Evolutionary conservation across 2,888 invertebrate species (phyloP).

Genomic region (Coecobrya sp.): DNA sequence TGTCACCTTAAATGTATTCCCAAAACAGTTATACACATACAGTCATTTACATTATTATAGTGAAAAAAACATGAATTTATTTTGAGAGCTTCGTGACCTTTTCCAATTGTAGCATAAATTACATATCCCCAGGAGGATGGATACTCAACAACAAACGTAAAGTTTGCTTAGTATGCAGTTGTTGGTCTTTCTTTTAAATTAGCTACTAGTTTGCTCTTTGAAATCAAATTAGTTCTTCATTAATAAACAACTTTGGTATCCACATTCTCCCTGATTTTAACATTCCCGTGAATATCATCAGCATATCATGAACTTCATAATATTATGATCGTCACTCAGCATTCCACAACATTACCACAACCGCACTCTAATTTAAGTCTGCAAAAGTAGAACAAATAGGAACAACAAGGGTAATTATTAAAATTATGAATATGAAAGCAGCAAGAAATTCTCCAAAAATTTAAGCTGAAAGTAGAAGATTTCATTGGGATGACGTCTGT

Average conservation of each 20-base stretch:
- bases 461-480: neutral
- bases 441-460: neutral
- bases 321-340: neutral
- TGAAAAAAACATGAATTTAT: neutral
- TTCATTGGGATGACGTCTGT: neutral
- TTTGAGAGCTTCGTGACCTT: too few relatives aligned
- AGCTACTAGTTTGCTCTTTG: neutral
- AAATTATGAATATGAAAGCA: neutral
- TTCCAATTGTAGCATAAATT: neutral
- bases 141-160: neutral
- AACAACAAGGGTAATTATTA: constrained; percentile 23
- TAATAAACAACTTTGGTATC: neutral
- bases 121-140: neutral
- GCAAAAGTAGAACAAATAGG: constrained; percentile 25
- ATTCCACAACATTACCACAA: neutral
- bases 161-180: neutral
- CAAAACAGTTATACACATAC: neutral
- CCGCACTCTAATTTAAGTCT: neutral
- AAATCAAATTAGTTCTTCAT: constrained; percentile 22
- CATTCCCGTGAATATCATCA: neutral
- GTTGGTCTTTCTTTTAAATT: neutral
- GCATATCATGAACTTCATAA: neutral
- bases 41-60: neutral
- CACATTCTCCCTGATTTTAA: neutral
- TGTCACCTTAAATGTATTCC: neutral